phyloP scores from a whole-genome alignment of 1,140 invertebrate genomes.

The Zaprionus kolodkinae region DNA sequence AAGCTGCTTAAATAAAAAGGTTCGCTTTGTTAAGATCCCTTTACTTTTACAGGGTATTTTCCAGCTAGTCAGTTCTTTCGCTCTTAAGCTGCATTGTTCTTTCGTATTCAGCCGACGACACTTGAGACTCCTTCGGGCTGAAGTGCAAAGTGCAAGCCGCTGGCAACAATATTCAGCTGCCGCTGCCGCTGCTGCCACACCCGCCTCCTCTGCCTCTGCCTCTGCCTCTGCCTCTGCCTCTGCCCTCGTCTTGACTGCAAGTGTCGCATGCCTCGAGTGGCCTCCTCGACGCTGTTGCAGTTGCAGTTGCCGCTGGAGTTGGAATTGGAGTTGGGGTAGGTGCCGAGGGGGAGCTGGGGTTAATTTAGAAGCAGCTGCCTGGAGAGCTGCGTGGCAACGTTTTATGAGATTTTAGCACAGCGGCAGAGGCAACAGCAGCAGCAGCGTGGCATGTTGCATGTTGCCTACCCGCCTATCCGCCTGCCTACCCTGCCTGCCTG shows the following conservation, averaged over 20 bases:
- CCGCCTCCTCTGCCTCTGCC: constrained; percentile 26
- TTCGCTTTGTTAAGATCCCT: no score
- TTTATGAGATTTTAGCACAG: constrained; percentile 81
- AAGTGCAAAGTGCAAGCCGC: constrained; percentile 75
- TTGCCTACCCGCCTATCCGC: no score
- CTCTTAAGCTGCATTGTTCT: constrained; percentile 9
- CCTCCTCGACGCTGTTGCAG: constrained; percentile 41
- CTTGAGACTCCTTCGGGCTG: constrained; percentile 60
- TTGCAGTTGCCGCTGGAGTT: constrained; percentile 25
- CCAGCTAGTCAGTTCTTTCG: not conserved
- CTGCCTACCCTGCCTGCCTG: constrained; percentile 14
- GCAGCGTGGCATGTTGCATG: constrained; percentile 25
- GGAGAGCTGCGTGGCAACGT: constrained; percentile 43
- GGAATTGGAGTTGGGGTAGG: constrained; percentile 21
- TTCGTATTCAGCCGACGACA: constrained; percentile 39
- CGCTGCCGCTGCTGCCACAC: constrained; percentile 27
- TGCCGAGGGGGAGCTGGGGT: constrained; percentile 34
- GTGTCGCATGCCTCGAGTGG: constrained; percentile 68
- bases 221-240: constrained; percentile 33
- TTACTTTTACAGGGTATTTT: constrained; percentile 10
- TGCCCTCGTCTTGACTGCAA: constrained; percentile 45
- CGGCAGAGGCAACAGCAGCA: constrained; percentile 38
- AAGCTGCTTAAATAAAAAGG: no score
- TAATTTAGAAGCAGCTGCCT: constrained; percentile 74
- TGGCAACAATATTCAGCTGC: constrained; percentile 55